phyloP scores from a whole-genome alignment of 2,888 invertebrate genomes.

The Imbricaverruca yamaguchii region DNA sequence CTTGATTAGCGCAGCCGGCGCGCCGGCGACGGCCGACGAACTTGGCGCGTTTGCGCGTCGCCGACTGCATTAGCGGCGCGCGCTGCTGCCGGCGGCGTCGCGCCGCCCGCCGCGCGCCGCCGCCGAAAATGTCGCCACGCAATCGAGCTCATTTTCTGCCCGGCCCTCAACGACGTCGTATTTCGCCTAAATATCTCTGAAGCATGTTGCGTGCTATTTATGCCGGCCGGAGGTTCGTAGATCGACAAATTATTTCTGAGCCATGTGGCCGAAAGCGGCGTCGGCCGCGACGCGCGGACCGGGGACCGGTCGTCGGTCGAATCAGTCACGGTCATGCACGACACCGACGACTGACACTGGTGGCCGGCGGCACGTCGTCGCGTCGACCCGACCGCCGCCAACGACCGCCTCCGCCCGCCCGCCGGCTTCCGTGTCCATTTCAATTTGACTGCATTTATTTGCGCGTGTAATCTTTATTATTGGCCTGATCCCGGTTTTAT shows the following conservation, averaged over 20 bases:
- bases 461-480: conserved; percentile 21
- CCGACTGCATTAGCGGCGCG: not conserved
- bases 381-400: not conserved
- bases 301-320: too few species aligned
- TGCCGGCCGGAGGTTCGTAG: conserved; percentile 1
- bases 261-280: conserved; percentile 9
- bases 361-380: not conserved
- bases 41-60: not conserved
- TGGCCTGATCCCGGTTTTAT: conserved; percentile 17
- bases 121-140: not conserved
- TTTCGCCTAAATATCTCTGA: conserved; percentile 7
- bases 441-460: conserved; percentile 18
- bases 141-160: conserved; percentile 1
- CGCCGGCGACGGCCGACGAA: not conserved
- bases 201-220: conserved; percentile 11
- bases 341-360: not conserved
- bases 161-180: not conserved
- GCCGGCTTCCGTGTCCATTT: not conserved
- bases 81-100: not conserved
- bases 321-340: too few species aligned
- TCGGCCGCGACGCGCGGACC: not conserved
- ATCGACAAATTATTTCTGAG: conserved; percentile 21
- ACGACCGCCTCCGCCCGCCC: not conserved
- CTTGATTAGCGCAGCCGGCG: not conserved
- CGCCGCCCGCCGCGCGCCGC: not conserved